These are phyloP conservation scores for Hippoglossus stenolepis DNA, from an alignment of 2,113 vertebrate species.

Conservation along the genomic window DNA sequence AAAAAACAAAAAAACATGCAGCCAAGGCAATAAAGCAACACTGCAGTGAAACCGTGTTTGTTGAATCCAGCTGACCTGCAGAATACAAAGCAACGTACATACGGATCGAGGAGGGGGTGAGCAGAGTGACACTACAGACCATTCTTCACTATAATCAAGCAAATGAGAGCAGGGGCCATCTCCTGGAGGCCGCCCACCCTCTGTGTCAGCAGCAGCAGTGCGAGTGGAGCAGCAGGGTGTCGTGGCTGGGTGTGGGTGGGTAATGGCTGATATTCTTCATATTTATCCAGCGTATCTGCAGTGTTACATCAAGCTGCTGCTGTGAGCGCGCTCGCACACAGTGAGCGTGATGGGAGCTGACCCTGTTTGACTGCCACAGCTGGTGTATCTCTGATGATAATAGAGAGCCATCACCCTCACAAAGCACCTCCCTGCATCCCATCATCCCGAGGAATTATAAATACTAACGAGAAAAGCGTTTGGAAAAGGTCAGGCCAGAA, in stretches of 20 bases:
- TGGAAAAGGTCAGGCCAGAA: constrained; percentile 62
- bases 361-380: constrained; percentile 53
- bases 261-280: constrained; percentile 55
- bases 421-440: constrained; percentile 19
- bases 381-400: constrained; percentile 31
- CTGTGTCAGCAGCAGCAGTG: constrained; percentile 43
- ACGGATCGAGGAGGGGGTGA: neutral
- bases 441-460: constrained; percentile 26
- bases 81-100: neutral
- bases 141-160: constrained; percentile 41
- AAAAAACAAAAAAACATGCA: too few relatives aligned
- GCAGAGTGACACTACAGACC: constrained; percentile 3
- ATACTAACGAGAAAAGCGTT: constrained; percentile 44
- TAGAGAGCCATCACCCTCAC: constrained; percentile 19
- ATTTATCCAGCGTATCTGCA: constrained; percentile 49
- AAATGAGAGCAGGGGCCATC: constrained; percentile 35
- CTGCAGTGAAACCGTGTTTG: neutral
- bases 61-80: neutral
- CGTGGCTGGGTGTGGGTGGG: constrained; percentile 48
- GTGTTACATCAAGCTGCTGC: constrained; percentile 26
- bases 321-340: constrained; percentile 26
- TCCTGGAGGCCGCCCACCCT: constrained; percentile 50
- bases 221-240: constrained; percentile 31
- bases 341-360: constrained; percentile 45
- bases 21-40: neutral